Evolutionary conservation across 2,888 invertebrate genomes (phyloP).

Genomic region (Pocota personata): DNA sequence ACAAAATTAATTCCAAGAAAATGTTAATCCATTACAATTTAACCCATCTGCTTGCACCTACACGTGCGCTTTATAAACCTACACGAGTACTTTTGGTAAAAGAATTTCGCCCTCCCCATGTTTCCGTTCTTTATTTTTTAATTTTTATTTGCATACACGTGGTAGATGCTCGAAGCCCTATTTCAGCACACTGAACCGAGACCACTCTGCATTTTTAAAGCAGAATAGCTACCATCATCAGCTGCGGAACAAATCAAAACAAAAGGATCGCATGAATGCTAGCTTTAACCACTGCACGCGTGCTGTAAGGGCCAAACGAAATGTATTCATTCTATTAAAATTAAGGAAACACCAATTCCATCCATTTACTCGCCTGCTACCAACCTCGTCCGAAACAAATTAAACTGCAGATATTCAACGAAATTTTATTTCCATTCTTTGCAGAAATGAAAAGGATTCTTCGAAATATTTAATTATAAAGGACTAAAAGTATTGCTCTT

Average conservation of each 20-base stretch:
- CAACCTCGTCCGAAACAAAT: background rate
- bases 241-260: background rate
- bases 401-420: background rate
- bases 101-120: background rate
- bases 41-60: background rate
- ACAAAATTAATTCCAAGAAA: background rate
- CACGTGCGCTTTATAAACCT: background rate
- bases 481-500: background rate
- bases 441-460: constrained; percentile 4
- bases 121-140: no score
- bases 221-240: background rate
- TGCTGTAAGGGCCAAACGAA: background rate
- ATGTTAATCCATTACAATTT: background rate
- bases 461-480: constrained; percentile 34
- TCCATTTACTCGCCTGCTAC: background rate
- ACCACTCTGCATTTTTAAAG: background rate
- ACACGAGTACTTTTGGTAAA: background rate
- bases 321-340: background rate
- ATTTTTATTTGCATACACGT: background rate
- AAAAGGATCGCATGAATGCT: background rate
- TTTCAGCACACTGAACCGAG: background rate
- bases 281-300: background rate
- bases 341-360: background rate
- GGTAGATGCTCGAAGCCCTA: background rate
- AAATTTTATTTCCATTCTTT: constrained; percentile 1